phyloP scores from a whole-genome alignment of 2,113 vertebrate species.

The Taurulus bubalis region DNA sequence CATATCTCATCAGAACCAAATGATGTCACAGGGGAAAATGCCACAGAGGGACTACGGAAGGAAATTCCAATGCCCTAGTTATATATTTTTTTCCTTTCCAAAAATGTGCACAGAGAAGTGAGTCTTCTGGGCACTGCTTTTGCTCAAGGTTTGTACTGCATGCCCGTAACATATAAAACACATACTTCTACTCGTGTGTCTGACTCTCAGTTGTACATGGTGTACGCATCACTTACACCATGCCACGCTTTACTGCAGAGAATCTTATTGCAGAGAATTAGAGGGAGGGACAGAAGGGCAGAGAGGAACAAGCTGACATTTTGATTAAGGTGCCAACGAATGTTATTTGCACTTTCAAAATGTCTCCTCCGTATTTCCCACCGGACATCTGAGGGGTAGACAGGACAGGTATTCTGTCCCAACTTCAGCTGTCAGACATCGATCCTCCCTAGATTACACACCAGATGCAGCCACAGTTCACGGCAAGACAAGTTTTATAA shows the following conservation, averaged over 20 bases:
- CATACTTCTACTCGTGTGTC: neutral
- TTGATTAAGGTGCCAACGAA: slow-evolving; percentile 73
- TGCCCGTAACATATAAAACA: neutral
- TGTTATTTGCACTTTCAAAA: slow-evolving; percentile 69
- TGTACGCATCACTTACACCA: neutral
- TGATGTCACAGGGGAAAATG: slow-evolving; percentile 47
- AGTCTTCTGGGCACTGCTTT: slow-evolving; percentile 17
- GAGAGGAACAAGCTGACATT: slow-evolving; percentile 58
- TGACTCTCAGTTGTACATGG: neutral
- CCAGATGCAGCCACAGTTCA: slow-evolving; percentile 52
- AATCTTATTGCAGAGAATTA: slow-evolving; percentile 28
- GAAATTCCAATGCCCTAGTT: slow-evolving; percentile 43
- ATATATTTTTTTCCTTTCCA: slow-evolving; percentile 10
- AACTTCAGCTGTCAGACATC: slow-evolving; percentile 68
- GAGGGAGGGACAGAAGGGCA: neutral
- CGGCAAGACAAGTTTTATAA: slow-evolving; percentile 66
- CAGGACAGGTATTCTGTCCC: slow-evolving; percentile 57
- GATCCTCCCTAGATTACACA: slow-evolving; percentile 73
- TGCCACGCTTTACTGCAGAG: slow-evolving; percentile 19
- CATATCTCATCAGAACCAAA: slow-evolving; percentile 48
- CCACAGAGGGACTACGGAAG: neutral
- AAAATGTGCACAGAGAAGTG: slow-evolving; percentile 4
- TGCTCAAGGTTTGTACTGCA: slow-evolving; percentile 28
- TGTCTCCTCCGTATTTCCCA: slow-evolving; percentile 66
- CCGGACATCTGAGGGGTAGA: slow-evolving; percentile 58